phyloP scores from a whole-genome alignment of 2,888 invertebrate species.

The Drosophila planitibia region DNA sequence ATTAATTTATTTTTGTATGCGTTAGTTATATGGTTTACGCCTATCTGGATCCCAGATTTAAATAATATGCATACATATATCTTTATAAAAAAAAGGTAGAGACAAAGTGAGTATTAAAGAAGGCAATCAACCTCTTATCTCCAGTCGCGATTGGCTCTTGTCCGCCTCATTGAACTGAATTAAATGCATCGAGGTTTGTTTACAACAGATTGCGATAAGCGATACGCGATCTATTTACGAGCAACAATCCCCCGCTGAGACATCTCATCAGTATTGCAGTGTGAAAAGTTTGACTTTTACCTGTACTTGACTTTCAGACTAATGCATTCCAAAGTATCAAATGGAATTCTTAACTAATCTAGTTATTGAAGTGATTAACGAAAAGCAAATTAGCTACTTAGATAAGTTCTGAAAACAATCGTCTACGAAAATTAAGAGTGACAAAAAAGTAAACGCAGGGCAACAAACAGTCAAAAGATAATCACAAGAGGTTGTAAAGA shows the following conservation, averaged over 20 bases:
- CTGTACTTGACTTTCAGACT: conserved; percentile 67
- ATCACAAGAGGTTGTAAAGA: not conserved
- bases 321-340: conserved; percentile 11
- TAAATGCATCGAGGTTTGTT: conserved; percentile 50
- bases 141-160: conserved; percentile 9
- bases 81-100: not conserved
- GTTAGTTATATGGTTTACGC: not conserved
- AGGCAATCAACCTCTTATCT: conserved; percentile 10
- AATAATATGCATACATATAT: not conserved
- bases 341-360: conserved; percentile 37
- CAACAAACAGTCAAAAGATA: conserved; percentile 28
- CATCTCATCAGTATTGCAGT: not conserved
- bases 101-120: not conserved
- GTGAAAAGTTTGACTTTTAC: conserved; percentile 28
- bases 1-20: not conserved
- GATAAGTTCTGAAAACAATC: conserved; percentile 28
- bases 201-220: conserved; percentile 61
- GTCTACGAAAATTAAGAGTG: not conserved
- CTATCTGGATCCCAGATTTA: not conserved
- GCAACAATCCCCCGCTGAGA: conserved; percentile 17
- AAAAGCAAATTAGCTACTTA: conserved; percentile 17
- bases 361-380: conserved; percentile 22
- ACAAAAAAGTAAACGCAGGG: conserved; percentile 16
- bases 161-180: conserved; percentile 26
- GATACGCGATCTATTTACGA: conserved; percentile 45